phyloP scores from a whole-genome alignment of 2,797 vertebrate genomes.

The Eupleurogrammus muticus region DNA sequence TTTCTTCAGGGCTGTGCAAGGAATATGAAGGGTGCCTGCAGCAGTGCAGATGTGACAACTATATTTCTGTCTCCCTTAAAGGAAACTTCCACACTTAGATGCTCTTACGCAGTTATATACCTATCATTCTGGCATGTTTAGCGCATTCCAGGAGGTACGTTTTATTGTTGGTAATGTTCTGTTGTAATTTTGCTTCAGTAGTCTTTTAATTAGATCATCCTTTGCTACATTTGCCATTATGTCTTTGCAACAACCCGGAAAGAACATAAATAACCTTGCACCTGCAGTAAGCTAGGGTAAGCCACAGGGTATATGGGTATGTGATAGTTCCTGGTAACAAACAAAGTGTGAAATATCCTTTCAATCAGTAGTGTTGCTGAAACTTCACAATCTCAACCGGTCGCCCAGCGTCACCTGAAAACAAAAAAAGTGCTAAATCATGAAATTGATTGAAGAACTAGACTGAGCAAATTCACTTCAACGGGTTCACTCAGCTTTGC shows the following conservation, averaged over 20 bases:
- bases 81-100: constrained; percentile 8
- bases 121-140: background rate
- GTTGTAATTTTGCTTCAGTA: background rate
- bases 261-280: background rate
- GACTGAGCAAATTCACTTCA: too few relatives aligned
- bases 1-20: constrained; percentile 20
- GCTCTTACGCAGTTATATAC: background rate
- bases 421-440: too few relatives aligned
- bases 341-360: too few relatives aligned
- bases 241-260: constrained; percentile 6
- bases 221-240: background rate
- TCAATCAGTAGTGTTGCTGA: too few relatives aligned
- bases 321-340: background rate
- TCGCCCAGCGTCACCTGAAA: too few relatives aligned
- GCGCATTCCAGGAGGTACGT: constrained; percentile 5
- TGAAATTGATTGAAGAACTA: too few relatives aligned
- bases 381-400: too few relatives aligned
- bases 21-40: constrained; percentile 15
- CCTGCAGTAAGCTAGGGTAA: constrained; percentile 3
- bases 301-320: background rate
- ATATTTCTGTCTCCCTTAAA: constrained; percentile 28
- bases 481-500: too few relatives aligned
- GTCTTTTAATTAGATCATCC: too few relatives aligned
- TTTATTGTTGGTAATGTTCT: background rate
- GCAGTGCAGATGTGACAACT: constrained; percentile 49